Base-by-base conservation (phyloP, 2,888 invertebrate species). In the Hypsopygia costalis region DNA sequence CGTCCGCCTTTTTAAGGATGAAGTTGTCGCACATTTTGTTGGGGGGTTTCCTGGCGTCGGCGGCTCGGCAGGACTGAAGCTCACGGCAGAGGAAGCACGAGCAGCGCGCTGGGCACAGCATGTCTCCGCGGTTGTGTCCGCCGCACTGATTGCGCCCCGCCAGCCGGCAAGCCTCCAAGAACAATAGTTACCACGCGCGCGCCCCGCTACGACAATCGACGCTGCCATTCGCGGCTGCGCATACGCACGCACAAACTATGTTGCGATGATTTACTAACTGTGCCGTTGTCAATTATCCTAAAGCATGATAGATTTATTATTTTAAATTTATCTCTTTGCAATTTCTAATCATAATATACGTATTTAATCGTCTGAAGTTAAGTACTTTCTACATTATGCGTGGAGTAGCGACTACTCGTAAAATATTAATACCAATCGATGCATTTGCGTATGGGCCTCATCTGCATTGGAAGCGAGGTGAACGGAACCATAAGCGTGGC, bases 11-110 rank as follows among this genome's bases (percentile, higher is more conserved):
- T 46, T 89, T 76, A 32, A 91, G 80, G 46, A 92, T 91, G 61
- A 91, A 91, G 57, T 90, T 88, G 57, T 87, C 87, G 49, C 82
- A 71, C 81, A 81, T 82, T 68, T 75, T 81, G 56, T 65, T 66
- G 50, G 71, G 83, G 34, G 80, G 85, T 69, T 81, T 87, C 51
- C 83, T 72, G 36, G 82, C 75, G 54, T 86, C 86, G 9, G 86
- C 85, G 49, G 90, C 90, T 51, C 90, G 91, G 69, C 90, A 92
- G 56, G 91, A 91, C 59, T 91, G 92, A 58, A 94, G 79, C 73
- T 94, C 94, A 52, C 93, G 91, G 74, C 95, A 95, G 65, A 95
- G 89, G 67, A 93, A 91, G 81, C 95, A 95, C 58, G 89, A 89
- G 78, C 95, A 95, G 61, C 93, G 91, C 88, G 92, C 91, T 62